Conservation (phyloP, 2,888 invertebrate genomes). For the Drosophila limbata region DNA sequence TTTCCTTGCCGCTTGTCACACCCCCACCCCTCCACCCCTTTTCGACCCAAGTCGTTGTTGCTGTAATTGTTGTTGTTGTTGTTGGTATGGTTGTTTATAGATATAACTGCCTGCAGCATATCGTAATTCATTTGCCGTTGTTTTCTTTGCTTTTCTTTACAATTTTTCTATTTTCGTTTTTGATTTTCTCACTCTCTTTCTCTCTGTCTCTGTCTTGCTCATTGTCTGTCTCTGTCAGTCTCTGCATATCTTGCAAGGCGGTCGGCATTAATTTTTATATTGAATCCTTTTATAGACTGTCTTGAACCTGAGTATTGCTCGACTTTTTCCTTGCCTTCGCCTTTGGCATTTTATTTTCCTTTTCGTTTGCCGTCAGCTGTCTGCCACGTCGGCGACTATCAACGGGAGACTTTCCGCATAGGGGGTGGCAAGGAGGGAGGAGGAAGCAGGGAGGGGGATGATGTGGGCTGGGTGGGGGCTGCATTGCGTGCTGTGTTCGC, state of each 20-base stretch:
- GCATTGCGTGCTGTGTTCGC: constrained; percentile 57
- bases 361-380: constrained; percentile 29
- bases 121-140: constrained; percentile 73
- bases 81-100: constrained; percentile 49
- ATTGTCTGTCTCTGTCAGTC: neutral
- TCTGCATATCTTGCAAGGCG: constrained; percentile 43
- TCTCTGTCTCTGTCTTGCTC: neutral
- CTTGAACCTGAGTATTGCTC: constrained; percentile 7
- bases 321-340: constrained; percentile 2
- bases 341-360: constrained; percentile 1
- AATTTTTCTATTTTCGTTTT: constrained; percentile 17
- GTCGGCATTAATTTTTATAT: constrained; percentile 71
- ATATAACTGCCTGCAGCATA: constrained; percentile 69
- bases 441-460: neutral
- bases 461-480: constrained; percentile 16
- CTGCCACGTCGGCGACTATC: constrained; percentile 11
- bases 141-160: constrained; percentile 34
- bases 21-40: no score
- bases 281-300: constrained; percentile 67
- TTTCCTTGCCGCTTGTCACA: constrained; percentile 8
- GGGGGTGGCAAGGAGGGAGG: neutral
- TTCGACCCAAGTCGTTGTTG: constrained; percentile 10
- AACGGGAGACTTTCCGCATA: constrained; percentile 2
- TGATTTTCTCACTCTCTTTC: constrained; percentile 4
- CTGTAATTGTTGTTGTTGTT: constrained; percentile 1